phyloP scores from a whole-genome alignment of 2,113 vertebrate species.

The Chaenogobius annularis region DNA sequence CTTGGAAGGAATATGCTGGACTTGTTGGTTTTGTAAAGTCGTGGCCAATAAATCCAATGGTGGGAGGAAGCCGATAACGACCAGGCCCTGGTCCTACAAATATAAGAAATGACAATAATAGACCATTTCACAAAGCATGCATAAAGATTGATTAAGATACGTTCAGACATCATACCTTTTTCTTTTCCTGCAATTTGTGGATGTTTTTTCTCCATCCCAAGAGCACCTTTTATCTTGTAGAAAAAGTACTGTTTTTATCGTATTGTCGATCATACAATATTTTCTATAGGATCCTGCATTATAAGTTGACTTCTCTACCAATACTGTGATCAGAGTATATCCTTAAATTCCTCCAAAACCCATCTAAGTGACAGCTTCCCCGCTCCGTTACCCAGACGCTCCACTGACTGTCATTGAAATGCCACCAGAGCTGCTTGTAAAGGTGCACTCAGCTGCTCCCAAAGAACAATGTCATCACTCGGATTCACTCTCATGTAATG shows the following conservation, averaged over 20 bases:
- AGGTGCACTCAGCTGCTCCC: constrained; percentile 59
- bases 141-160: background rate
- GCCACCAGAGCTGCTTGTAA: constrained; percentile 38
- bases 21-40: constrained; percentile 78
- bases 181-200: constrained; percentile 71
- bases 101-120: background rate
- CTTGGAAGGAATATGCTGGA: constrained; percentile 80
- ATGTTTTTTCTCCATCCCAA: constrained; percentile 65
- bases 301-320: background rate
- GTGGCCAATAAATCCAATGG: constrained; percentile 79
- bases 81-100: constrained; percentile 80
- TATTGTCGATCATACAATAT: background rate
- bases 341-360: constrained; percentile 43
- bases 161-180: constrained; percentile 53
- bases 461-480: constrained; percentile 73
- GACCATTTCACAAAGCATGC: background rate
- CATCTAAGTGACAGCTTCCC: constrained; percentile 32
- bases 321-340: constrained; percentile 37
- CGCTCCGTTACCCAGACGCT: constrained; percentile 28
- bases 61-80: constrained; percentile 78
- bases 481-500: constrained; percentile 69
- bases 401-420: constrained; percentile 29
- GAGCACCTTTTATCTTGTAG: background rate
- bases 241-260: constrained; percentile 11
- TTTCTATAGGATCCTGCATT: constrained; percentile 12